Evolutionary conservation across 1,140 invertebrate species (phyloP), one percentile per base, ranked within the genome.

Genomic region (Arion vulgaris): DNA sequence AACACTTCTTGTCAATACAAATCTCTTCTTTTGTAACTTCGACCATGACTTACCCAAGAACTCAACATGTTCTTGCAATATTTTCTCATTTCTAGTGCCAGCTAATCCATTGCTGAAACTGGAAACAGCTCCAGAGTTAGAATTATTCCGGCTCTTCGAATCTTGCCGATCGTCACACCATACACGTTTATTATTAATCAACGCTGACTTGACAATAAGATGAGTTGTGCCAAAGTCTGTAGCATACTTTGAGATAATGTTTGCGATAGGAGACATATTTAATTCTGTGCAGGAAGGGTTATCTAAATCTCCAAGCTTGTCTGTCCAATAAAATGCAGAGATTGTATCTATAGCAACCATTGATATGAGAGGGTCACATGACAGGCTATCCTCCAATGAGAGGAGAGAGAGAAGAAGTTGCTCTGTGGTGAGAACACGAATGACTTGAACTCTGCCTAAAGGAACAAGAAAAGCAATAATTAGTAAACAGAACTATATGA

Each of bases 311-410:
- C 4, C 26, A n/a, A 45, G 26, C 57, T 51, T 80, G 78, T 80
- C 78, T 13, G 39, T n/a, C 78, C 78, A 80, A 36, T 71, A 80
- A 36, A 69, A 80, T 0, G 78, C 62, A 28, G 78, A 80, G n/a
- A 80, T 80, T 13, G 78, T 53, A 41, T 80, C 78, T 32, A 80
- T 71, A n/a, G 49, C 51, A 7, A 80, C 26, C 11, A 80, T n/a
- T 19, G 78, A 41, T 32, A 71, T 0, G 13, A 23, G 5, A 13
- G 66, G 62, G 39, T 80, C 78, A 36, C 19, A 4, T 34, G 68
- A 49, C 26, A 80, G 36, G 4, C 15, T 32, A 36, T 45, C 0
- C 39, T 80, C 39, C 62, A 80, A 51, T 41, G 78, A 69, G 1
- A 71, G 38, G 5, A 80, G 68, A 32, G 78, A 41, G 62, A 45